phyloP scores from a whole-genome alignment of 2,113 vertebrate species.

The Casuarius casuarius region DNA sequence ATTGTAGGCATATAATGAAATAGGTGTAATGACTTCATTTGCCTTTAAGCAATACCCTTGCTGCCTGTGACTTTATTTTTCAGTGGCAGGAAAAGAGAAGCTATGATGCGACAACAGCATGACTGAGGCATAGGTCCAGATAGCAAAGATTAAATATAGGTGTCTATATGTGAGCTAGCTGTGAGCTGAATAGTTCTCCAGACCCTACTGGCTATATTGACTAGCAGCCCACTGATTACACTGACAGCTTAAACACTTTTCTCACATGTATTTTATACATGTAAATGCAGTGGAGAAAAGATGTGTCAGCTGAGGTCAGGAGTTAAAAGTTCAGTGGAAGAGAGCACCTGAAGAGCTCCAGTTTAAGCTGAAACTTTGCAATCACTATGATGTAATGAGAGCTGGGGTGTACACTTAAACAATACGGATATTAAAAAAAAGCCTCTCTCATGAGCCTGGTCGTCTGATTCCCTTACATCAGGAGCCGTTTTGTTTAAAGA shows the following conservation, averaged over 20 bases:
- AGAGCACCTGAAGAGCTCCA: not conserved
- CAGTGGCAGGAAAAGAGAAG: not conserved
- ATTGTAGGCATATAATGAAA: not conserved
- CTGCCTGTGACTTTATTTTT: not conserved
- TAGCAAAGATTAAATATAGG: not conserved
- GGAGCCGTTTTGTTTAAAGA: not conserved
- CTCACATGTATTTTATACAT: not conserved
- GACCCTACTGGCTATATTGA: not conserved
- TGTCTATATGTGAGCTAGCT: not conserved
- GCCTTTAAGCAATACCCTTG: not conserved
- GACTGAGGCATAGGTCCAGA: not conserved
- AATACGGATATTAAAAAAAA: not conserved
- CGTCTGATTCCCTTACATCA: not conserved
- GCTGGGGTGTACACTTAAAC: not conserved
- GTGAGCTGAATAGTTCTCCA: not conserved
- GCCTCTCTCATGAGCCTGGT: fast-evolving
- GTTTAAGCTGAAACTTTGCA: not conserved
- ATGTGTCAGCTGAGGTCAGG: not conserved
- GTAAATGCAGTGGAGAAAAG: not conserved
- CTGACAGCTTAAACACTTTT: not conserved
- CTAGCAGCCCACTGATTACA: not conserved
- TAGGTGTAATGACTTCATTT: not conserved
- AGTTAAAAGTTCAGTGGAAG: not conserved
- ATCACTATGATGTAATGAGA: not conserved
- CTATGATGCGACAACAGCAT: fast-evolving